phyloP scores from a whole-genome alignment of 2,113 vertebrate species.

The Boulengeromyrus knoepffleri region DNA sequence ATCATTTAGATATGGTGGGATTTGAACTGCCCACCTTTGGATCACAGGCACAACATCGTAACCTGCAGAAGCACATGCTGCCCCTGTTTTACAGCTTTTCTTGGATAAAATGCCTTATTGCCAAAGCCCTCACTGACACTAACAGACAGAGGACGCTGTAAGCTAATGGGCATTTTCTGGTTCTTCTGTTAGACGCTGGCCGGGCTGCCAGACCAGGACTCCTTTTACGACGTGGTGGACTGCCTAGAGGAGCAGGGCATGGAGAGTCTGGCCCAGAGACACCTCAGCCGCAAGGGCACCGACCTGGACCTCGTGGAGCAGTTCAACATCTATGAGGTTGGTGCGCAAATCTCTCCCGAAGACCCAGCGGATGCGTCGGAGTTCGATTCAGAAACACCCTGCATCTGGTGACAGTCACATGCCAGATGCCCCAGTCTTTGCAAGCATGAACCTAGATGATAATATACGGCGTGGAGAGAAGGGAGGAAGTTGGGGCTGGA shows the following conservation, averaged over 20 bases:
- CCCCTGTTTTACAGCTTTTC: background rate
- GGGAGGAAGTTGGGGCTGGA: background rate
- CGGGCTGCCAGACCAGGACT: conserved; percentile 88
- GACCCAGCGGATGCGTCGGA: background rate
- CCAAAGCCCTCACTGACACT: background rate
- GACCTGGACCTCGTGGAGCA: conserved; percentile 92
- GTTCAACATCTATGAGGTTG: conserved; percentile 94
- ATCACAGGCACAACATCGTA: background rate
- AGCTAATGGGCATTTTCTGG: background rate
- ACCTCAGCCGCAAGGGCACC: conserved; percentile 84
- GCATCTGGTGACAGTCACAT: background rate
- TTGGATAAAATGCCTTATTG: background rate
- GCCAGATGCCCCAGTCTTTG: background rate
- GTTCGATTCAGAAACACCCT: no score
- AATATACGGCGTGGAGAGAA: background rate
- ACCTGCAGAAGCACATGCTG: background rate
- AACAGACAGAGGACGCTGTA: background rate
- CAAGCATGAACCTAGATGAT: background rate
- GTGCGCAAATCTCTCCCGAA: background rate
- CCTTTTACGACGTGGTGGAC: conserved; percentile 92
- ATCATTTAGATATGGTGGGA: background rate
- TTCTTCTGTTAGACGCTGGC: conserved; percentile 68
- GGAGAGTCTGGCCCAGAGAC: conserved; percentile 75
- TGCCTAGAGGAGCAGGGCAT: conserved; percentile 90
- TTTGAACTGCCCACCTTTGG: background rate